Evolutionary conservation across 2,888 invertebrate genomes (phyloP), one percentile per base, ranked within the genome.

Genomic region (Monoplex corrugatus): DNA sequence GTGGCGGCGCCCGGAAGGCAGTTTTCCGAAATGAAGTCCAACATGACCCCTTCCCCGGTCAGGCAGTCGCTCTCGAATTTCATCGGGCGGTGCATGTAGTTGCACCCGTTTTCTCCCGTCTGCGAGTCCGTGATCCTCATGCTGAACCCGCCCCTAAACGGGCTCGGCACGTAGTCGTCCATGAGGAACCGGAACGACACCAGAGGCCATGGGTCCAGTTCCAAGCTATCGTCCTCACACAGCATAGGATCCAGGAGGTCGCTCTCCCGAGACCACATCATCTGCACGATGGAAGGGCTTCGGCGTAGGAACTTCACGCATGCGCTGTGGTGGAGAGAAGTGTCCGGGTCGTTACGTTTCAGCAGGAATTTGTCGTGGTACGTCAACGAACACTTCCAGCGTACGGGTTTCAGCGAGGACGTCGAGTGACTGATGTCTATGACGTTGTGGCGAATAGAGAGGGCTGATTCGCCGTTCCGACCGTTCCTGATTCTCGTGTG

Each of bases 21-120:
- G 57, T 92, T 92, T 10, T 88, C 43, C 28, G 93, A 91, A 3
- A 94, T 91, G 84, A 94, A 95, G 87, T 94, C 92, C 75, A 95
- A 93, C 16, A 88, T 90, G 44, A 94, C 91, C 0, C 94, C 95
- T 86, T 95, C 95, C 16, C 95, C 95, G 5, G 90, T 92, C 6
- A 94, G 90, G 88, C 95, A 95, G 86, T 95, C 94, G 75, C 92
- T 93, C 89, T 95, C 95, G 87, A 95, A 90, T 82, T 94, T 90
- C 94, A 95, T 95, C 0, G 94, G 94, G 2, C 94, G 90, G 23
- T 94, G 93, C 92, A 93, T 93, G 80, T 92, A 92, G 89, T 95
- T 95, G 88, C 94, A 95, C 3, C 93, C 93, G 87, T 93, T 94
- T 28, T 91, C 92, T 3, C 90, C 91, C 0, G 83, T 38, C 57